Base-by-base conservation (phyloP, 2,797 vertebrate genomes). In the Danio choprae region DNA sequence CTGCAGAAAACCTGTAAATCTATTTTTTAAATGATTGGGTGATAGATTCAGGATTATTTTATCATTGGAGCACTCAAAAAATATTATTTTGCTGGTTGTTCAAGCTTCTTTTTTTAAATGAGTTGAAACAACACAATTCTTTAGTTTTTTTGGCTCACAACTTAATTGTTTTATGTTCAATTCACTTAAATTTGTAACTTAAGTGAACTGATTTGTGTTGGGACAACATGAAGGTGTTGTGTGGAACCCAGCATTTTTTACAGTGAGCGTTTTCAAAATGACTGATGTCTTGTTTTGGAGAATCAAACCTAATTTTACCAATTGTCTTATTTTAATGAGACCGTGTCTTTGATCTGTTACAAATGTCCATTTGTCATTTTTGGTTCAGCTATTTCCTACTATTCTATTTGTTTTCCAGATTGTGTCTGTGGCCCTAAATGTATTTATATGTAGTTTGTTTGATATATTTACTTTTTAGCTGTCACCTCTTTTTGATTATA, bases 371-470 rank as follows among this genome's bases (percentile, higher is more conserved):
- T 55, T 65, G 6, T 20, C 38, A 67, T 56, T n/a, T 36, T 65
- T 56, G 20, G 6, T 15, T 65, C 6, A 44, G 65, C 65, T n/a
- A 53, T 43, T 43, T 43, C 38, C 50, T 71, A 15, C 50, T 18
- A 18, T 67, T 71, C 50, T 36, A 20, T 1, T 43, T 44, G 48
- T 53, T 76, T 64, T 53, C 43, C 40, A n/a, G 20, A 77, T 18
- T 56, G 20, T 67, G 15, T 10, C 64, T 29, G 13, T 48, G 43
- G n/a, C 18, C 43, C 29, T 15, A 22, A 75, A 65, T 44, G 50
- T 55, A 43, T 76, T 63, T 65, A 53, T 18, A 46, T 71, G 50
- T 71, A 55, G 36, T 20, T 41, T 53, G 18, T 53, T 64, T 10
- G 48, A 75, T 29, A 53, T 53, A 48, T 46, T 9, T 36, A 38